A percentile compares a stretch with the other conserved stretches of the same genome.
Conservation (phyloP, 2,113 vertebrate species). For the Scomber japonicus region DNA sequence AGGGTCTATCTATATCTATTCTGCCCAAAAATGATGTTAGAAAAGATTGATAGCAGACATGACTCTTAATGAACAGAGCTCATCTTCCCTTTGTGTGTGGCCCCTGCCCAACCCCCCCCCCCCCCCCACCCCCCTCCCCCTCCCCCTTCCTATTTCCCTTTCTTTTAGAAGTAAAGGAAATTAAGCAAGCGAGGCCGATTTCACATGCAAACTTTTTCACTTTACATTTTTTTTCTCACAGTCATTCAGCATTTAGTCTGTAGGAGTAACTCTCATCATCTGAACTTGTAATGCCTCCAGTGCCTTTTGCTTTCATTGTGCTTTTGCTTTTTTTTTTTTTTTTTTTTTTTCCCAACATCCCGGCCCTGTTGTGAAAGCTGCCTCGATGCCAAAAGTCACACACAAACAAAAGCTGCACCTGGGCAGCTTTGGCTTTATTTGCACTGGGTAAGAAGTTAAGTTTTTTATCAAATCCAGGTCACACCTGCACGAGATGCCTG, state of each 20-base stretch:
- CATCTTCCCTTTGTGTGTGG: slow-evolving; percentile 45
- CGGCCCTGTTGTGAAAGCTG: slow-evolving; percentile 75
- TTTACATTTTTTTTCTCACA: not conserved
- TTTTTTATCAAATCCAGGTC: slow-evolving; percentile 86
- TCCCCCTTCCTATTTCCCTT: not conserved
- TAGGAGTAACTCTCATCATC: slow-evolving; percentile 48
- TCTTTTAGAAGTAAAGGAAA: not conserved
- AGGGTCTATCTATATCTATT: not conserved
- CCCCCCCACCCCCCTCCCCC: not conserved
- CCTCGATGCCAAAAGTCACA: slow-evolving; percentile 76
- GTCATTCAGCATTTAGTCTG: slow-evolving; percentile 24
- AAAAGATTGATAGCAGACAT: slow-evolving; percentile 38
- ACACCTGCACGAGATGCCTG: slow-evolving; percentile 83
- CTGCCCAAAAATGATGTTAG: not conserved
- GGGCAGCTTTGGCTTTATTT: slow-evolving; percentile 79
- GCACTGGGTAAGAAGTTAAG: slow-evolving; percentile 85
- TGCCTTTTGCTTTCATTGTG: slow-evolving; percentile 62
- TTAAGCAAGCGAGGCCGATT: fast-evolving
- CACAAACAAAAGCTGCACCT: slow-evolving; percentile 86
- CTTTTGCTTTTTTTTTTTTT: slow-evolving; percentile 21
- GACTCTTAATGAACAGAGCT: slow-evolving; percentile 31
- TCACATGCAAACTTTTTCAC: not conserved
- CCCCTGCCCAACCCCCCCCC: not conserved
- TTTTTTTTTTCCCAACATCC: too few species aligned
- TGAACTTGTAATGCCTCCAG: slow-evolving; percentile 54